Percentiles rank a stretch among this genome's conserved stretches.
These are phyloP conservation scores for Xestoiulus laeticollis DNA, from an alignment of 2,888 invertebrate genomes.

Conservation along the genomic window DNA sequence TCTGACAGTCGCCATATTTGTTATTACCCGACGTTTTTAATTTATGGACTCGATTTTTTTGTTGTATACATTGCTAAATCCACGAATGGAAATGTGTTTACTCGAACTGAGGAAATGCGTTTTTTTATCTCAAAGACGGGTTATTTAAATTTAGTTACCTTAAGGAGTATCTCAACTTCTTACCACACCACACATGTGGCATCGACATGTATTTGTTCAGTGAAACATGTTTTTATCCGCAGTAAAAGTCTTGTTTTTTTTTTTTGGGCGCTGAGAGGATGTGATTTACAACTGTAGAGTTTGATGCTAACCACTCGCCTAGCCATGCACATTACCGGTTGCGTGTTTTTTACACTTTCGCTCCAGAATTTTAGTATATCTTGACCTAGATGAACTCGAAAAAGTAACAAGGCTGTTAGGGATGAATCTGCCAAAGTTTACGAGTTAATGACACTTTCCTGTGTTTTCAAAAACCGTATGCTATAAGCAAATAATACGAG, in stretches of 20 bases:
- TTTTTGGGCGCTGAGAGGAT: background rate
- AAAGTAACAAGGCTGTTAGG: background rate
- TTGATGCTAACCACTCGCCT: background rate
- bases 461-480: background rate
- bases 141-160: background rate
- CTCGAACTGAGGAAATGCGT: background rate
- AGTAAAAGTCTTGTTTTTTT: background rate
- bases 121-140: background rate
- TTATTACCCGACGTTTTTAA: background rate
- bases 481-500: background rate
- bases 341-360: background rate
- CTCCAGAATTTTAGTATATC: background rate
- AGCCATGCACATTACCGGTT: background rate
- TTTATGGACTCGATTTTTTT: constrained; percentile 3
- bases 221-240: background rate
- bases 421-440: background rate
- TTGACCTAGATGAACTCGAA: background rate
- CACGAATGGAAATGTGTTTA: background rate
- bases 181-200: background rate
- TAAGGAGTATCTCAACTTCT: background rate
- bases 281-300: background rate
- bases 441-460: background rate
- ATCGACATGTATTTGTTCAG: background rate
- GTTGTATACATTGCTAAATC: background rate
- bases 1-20: constrained; percentile 2